phyloP scores from a whole-genome alignment of 2,113 vertebrate genomes.

The Elephantulus edwardii region DNA sequence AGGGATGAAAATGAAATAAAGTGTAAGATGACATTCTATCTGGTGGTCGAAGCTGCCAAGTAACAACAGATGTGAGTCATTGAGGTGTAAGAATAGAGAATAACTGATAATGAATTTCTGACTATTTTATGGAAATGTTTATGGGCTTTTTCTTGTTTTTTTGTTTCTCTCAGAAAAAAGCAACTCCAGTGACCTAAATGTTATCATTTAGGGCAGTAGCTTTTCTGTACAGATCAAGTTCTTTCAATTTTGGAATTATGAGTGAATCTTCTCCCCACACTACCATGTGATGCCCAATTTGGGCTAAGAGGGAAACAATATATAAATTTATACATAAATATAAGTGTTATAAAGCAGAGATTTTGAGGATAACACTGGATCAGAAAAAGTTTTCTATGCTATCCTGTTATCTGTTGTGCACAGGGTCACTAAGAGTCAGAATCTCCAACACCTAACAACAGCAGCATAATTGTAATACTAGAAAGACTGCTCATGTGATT shows the following conservation, averaged over 20 bases:
- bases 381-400: too few species aligned
- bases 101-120: neutral
- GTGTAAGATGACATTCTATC: neutral
- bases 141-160: neutral
- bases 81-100: neutral
- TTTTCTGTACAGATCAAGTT: neutral
- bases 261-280: neutral
- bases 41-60: neutral
- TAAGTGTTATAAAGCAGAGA: neutral
- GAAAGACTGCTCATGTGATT: neutral
- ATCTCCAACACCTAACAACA: too few species aligned
- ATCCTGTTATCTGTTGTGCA: too few species aligned
- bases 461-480: neutral
- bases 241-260: neutral
- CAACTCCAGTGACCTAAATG: neutral
- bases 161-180: slow-evolving; percentile 7
- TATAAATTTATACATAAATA: neutral
- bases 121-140: neutral
- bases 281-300: neutral
- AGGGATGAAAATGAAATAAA: neutral
- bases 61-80: neutral
- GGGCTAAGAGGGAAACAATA: neutral
- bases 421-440: too few species aligned
- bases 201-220: neutral
- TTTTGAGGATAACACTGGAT: too few species aligned